These are phyloP conservation scores for Dione juno DNA, from an alignment of 2,888 invertebrate species.

Conservation along the genomic window DNA sequence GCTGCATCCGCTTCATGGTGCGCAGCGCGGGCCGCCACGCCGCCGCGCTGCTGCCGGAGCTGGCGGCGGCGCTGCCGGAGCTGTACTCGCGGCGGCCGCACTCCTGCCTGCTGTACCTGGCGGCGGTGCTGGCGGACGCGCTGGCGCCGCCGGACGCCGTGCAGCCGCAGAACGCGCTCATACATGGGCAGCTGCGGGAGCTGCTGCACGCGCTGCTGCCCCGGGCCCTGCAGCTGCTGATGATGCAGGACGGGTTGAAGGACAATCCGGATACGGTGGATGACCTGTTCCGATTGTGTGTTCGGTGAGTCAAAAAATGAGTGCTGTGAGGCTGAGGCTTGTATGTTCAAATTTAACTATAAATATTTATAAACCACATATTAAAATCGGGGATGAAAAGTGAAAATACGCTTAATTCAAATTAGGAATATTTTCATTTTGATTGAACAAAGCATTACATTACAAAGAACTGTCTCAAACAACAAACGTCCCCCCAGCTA, in stretches of 20 bases:
- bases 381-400: no score
- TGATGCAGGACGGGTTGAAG: constrained; percentile 89
- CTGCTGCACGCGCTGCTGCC: constrained; percentile 92
- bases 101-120: constrained; percentile 90
- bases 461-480: no score
- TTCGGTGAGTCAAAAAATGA: constrained; percentile 82
- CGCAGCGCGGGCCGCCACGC: constrained; percentile 92
- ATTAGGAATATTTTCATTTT: no score
- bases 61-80: constrained; percentile 89
- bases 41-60: constrained; percentile 88
- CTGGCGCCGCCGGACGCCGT: constrained; percentile 91
- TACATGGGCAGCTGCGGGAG: constrained; percentile 87
- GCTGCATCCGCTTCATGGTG: constrained; percentile 94
- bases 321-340: no score
- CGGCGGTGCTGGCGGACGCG: constrained; percentile 90
- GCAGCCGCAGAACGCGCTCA: constrained; percentile 57
- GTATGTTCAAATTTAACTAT: no score
- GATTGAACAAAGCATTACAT: no score
- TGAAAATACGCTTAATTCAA: no score
- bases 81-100: constrained; percentile 87
- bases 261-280: constrained; percentile 99
- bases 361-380: no score
- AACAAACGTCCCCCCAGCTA: constrained; percentile 79
- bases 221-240: constrained; percentile 90
- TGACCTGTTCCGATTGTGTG: constrained; percentile 95